A percentile compares a stretch with the other conserved stretches of the same genome.
Conservation (phyloP, 2,888 invertebrate species). For the Neoscelio sp. region DNA sequence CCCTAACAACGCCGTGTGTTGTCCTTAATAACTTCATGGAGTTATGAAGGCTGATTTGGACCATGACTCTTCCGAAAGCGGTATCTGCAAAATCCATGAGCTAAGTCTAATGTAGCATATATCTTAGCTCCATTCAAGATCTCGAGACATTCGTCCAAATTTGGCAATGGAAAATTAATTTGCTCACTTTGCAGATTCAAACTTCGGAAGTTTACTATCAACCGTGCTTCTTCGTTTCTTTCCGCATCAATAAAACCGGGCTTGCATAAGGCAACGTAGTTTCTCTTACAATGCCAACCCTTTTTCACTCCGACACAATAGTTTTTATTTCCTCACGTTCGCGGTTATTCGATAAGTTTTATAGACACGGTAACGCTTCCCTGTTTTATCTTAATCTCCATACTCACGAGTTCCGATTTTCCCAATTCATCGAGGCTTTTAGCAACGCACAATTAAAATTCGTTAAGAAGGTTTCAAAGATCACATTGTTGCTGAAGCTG, state of each 20-base stretch:
- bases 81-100: slow-evolving; percentile 60
- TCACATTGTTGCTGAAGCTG: too few relatives aligned
- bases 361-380: slow-evolving; percentile 25
- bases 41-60: slow-evolving; percentile 69
- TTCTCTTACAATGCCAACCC: slow-evolving; percentile 51
- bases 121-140: slow-evolving; percentile 12
- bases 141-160: slow-evolving; percentile 35
- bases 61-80: slow-evolving; percentile 42
- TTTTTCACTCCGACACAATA: slow-evolving; percentile 61
- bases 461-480: slow-evolving; percentile 1
- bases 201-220: slow-evolving; percentile 64
- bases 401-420: slow-evolving; percentile 16
- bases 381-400: slow-evolving; percentile 33
- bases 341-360: too few relatives aligned
- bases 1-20: background rate
- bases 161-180: slow-evolving; percentile 53
- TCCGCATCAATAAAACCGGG: slow-evolving; percentile 58
- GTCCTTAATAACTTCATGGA: too few relatives aligned
- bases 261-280: slow-evolving; percentile 60
- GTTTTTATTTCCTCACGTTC: slow-evolving; percentile 50
- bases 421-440: slow-evolving; percentile 31
- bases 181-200: slow-evolving; percentile 57
- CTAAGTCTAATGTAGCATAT: slow-evolving; percentile 38
- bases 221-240: slow-evolving; percentile 57
- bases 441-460: slow-evolving; percentile 9